phyloP scores from a whole-genome alignment of 2,113 vertebrate species.

The Paraplagusia blochii region DNA sequence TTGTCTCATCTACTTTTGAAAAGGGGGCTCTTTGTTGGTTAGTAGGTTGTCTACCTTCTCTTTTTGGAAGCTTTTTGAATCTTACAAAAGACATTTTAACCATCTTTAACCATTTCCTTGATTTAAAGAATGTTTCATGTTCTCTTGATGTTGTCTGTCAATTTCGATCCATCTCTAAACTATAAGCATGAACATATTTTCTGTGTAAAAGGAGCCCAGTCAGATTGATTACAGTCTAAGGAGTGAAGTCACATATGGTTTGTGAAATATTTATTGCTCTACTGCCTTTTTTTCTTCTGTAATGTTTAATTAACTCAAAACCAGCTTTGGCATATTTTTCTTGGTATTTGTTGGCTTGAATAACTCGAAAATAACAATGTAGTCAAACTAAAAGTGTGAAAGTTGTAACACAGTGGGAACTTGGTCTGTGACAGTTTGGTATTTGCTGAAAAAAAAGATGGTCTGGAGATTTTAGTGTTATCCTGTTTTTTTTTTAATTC shows the following conservation, averaged over 20 bases:
- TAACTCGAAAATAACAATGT: not conserved
- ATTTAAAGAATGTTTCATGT: conserved; percentile 1
- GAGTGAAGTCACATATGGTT: conserved; percentile 7
- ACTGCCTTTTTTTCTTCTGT: conserved; percentile 24
- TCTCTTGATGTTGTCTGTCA: conserved; percentile 3
- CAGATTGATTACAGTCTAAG: conserved; percentile 10
- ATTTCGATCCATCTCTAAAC: too few relatives aligned
- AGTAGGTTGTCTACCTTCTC: too few relatives aligned
- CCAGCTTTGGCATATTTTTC: conserved; percentile 3
- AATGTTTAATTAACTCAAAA: conserved; percentile 30
- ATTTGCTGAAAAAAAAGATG: too few relatives aligned
- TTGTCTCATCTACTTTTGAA: not conserved
- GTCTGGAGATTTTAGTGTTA: too few relatives aligned
- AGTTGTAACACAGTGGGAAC: not conserved
- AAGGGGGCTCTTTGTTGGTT: too few relatives aligned
- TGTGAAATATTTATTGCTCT: conserved; percentile 14
- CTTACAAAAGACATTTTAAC: conserved; percentile 1
- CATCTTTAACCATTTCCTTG: not conserved
- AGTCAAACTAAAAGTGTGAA: conserved; percentile 15
- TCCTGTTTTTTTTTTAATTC: not conserved
- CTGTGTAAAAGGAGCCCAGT: conserved; percentile 1
- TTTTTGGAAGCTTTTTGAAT: too few relatives aligned
- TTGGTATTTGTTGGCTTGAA: conserved; percentile 9
- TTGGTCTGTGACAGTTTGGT: too few relatives aligned
- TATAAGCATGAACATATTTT: not conserved